Conservation (phyloP, 2,113 vertebrate species). For the Pseudonaja textilis region DNA sequence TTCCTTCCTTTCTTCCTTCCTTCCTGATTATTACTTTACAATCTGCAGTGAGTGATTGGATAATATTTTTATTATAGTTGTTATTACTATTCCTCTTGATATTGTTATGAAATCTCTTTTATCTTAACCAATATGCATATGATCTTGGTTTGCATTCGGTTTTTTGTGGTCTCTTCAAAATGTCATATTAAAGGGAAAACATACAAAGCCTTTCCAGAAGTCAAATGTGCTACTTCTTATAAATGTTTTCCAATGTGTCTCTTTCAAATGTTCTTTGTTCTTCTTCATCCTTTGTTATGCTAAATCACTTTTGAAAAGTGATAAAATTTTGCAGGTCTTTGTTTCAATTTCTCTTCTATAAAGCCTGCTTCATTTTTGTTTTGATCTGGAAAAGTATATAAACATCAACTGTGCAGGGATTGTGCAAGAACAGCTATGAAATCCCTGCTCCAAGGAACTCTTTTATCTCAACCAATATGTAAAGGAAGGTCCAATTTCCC, state of each 20-base stretch:
- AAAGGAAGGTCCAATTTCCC: not conserved
- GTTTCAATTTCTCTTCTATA: not conserved
- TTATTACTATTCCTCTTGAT: too few species aligned
- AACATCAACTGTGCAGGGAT: too few species aligned
- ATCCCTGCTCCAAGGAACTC: too few species aligned
- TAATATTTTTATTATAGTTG: too few species aligned
- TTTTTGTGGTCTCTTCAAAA: not conserved
- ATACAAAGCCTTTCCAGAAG: not conserved
- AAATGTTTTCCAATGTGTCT: not conserved
- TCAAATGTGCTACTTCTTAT: not conserved
- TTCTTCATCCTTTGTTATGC: not conserved
- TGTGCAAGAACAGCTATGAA: too few species aligned
- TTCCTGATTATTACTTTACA: too few species aligned
- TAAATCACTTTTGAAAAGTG: too few species aligned
- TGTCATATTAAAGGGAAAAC: not conserved
- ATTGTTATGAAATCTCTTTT: not conserved
- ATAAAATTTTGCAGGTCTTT: not conserved
- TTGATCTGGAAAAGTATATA: too few species aligned
- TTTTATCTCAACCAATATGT: not conserved
- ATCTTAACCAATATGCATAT: too few species aligned
- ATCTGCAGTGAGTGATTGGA: too few species aligned
- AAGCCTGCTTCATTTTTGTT: not conserved
- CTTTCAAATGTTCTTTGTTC: too few species aligned
- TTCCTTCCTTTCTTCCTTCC: too few species aligned
- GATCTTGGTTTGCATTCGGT: not conserved